These are phyloP conservation scores for Brachynemurus nebulosus DNA, from an alignment of 2,888 invertebrate genomes.

Conservation along the genomic window DNA sequence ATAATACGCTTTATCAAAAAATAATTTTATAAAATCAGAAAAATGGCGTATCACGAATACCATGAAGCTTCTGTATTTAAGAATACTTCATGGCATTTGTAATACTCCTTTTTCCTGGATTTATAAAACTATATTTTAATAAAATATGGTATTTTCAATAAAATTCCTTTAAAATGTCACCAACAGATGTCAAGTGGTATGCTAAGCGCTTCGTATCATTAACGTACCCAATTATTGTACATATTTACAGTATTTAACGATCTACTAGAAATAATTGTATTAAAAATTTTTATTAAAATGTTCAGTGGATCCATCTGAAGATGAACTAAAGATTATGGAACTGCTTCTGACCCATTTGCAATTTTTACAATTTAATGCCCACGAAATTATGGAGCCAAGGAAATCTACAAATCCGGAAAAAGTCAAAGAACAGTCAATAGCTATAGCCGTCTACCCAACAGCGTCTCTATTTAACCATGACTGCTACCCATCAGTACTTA, in stretches of 20 bases:
- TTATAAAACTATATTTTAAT: not conserved
- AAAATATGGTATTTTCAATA: no score
- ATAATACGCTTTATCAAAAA: no score
- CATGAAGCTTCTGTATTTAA: no score
- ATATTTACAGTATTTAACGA: no score
- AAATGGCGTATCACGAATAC: constrained; percentile 21
- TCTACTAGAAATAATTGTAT: no score
- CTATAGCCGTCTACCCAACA: constrained; percentile 61
- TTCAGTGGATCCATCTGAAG: constrained; percentile 31
- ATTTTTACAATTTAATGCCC: constrained; percentile 72
- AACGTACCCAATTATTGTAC: no score
- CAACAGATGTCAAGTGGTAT: not conserved
- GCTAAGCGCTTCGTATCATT: no score
- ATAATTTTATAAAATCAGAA: no score
- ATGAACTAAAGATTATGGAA: constrained; percentile 45
- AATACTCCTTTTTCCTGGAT: no score
- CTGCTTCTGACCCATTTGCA: constrained; percentile 56
- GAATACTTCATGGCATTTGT: no score
- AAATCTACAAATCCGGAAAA: constrained; percentile 36
- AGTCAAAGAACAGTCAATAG: constrained; percentile 42
- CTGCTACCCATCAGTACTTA: constrained; percentile 62
- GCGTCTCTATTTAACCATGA: constrained; percentile 74
- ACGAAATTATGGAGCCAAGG: constrained; percentile 62
- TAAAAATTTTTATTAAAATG: no score
- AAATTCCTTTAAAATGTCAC: no score